Conservation (phyloP, 2,113 vertebrate genomes). For the Polypterus senegalus region DNA sequence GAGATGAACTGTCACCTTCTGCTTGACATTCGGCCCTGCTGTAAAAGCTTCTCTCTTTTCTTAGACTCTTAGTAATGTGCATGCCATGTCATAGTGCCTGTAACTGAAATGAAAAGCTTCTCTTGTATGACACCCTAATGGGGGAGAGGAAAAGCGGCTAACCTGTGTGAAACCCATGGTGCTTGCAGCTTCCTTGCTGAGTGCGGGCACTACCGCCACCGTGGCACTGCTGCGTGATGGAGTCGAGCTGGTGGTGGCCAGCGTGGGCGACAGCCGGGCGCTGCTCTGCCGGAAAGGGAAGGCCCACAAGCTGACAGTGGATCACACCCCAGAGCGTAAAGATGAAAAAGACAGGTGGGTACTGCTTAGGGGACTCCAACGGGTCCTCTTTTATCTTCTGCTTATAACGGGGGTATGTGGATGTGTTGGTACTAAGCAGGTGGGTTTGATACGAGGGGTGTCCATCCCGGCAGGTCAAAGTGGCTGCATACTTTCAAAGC, state of each 20-base stretch:
- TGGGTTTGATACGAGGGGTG: too few relatives aligned
- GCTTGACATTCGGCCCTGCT: neutral
- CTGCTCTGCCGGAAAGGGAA: conserved; percentile 90
- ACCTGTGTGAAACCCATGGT: conserved; percentile 15
- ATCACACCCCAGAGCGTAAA: conserved; percentile 92
- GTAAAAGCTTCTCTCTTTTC: conserved; percentile 1
- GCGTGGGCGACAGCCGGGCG: conserved; percentile 88
- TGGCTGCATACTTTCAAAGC: too few relatives aligned
- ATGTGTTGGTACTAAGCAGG: too few relatives aligned
- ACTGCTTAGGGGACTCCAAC: neutral
- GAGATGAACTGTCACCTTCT: neutral
- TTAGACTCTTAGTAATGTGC: neutral
- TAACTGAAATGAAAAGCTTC: too few relatives aligned
- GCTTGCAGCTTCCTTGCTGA: conserved; percentile 58
- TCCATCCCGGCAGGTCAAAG: too few relatives aligned
- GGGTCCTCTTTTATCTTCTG: too few relatives aligned
- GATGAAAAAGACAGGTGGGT: conserved; percentile 88
- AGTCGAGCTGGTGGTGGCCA: conserved; percentile 88
- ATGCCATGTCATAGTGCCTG: neutral
- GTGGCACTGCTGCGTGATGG: conserved; percentile 88
- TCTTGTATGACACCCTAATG: neutral
- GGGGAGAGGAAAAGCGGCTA: neutral
- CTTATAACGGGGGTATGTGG: too few relatives aligned
- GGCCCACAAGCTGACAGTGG: conserved; percentile 78
- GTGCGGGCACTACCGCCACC: conserved; percentile 80